These are phyloP conservation scores for Lithosia quadra DNA, from an alignment of 2,888 invertebrate species.

Conservation along the genomic window DNA sequence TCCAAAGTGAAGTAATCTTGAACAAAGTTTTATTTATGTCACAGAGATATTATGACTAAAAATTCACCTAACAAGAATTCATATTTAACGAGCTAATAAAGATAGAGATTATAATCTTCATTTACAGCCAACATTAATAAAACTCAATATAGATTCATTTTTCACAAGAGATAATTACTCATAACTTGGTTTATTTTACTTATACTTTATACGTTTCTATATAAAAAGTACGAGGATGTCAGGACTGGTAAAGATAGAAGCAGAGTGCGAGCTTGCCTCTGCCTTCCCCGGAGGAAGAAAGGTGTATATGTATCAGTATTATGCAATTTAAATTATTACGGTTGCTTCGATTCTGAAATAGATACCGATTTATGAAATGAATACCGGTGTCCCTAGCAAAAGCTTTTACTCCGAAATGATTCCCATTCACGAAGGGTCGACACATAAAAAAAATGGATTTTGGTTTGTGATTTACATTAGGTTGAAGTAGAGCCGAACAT, in stretches of 20 bases:
- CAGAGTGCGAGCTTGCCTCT: no score
- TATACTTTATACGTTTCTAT: neutral
- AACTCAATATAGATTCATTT: neutral
- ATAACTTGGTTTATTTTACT: no score
- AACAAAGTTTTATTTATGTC: slow-evolving; percentile 1
- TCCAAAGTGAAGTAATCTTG: neutral
- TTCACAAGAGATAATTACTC: neutral
- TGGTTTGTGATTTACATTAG: slow-evolving; percentile 1
- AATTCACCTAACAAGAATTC: neutral
- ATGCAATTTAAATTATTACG: neutral
- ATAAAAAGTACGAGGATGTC: no score
- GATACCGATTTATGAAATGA: slow-evolving; percentile 4
- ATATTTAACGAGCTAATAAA: slow-evolving; percentile 4
- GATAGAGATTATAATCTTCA: neutral
- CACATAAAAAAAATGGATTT: slow-evolving; percentile 3
- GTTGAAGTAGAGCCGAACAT: neutral
- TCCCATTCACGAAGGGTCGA: neutral
- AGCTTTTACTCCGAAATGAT: neutral
- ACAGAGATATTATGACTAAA: neutral
- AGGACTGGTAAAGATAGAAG: no score
- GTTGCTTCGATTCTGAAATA: neutral
- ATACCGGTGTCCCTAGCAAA: slow-evolving; percentile 1
- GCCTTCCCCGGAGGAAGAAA: no score
- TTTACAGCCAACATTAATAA: neutral
- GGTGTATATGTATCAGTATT: neutral